Evolutionary conservation across 2,888 invertebrate genomes (phyloP).

Genomic region (Melanophora roralis): DNA sequence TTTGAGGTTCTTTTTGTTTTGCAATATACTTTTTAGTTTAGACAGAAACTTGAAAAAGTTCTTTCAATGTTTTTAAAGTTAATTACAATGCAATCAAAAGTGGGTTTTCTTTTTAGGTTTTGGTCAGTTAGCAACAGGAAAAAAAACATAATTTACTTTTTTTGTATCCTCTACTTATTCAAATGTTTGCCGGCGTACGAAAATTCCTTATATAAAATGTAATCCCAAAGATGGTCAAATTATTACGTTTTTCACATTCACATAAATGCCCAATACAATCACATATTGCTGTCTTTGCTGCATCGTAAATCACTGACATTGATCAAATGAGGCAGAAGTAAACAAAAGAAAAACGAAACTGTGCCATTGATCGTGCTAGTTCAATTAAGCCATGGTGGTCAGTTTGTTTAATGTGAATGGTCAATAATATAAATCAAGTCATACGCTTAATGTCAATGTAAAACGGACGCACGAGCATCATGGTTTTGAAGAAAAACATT

Average conservation of each 20-base stretch:
- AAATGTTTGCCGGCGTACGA: no score
- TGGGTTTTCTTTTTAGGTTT: no score
- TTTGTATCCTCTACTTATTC: no score
- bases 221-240: neutral
- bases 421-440: constrained; percentile 42
- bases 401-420: constrained; percentile 40
- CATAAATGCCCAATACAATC: neutral
- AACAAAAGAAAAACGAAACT: constrained; percentile 27
- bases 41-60: no score
- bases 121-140: no score
- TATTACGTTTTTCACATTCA: constrained; percentile 6
- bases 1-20: no score
- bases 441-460: constrained; percentile 56
- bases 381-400: constrained; percentile 14
- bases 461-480: constrained; percentile 18
- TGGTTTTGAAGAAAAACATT: neutral
- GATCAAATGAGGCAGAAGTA: constrained; percentile 48
- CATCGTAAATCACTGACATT: constrained; percentile 43
- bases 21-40: no score
- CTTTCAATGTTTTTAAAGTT: no score
- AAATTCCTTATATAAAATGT: no score
- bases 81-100: no score
- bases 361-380: constrained; percentile 12
- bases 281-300: neutral
- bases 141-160: no score